Evolutionary conservation across 2,113 vertebrate genomes (phyloP).

Genomic region (Eurypyga helias): DNA sequence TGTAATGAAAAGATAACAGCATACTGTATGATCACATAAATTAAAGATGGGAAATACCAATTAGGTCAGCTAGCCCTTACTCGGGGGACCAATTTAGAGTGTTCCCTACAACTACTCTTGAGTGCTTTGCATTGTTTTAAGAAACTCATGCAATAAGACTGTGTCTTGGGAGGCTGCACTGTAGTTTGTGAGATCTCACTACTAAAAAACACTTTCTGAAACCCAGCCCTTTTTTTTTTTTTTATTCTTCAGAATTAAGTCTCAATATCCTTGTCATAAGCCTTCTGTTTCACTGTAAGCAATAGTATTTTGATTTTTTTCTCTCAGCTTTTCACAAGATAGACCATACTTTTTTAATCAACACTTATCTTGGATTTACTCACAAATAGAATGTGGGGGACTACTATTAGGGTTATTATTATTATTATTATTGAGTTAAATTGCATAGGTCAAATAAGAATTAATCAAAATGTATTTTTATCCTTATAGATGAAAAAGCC

Average conservation of each 20-base stretch:
- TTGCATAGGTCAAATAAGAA: neutral
- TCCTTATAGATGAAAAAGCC: neutral
- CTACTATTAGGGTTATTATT: neutral
- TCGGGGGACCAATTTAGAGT: conserved; percentile 41
- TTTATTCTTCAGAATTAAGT: neutral
- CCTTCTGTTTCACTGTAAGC: neutral
- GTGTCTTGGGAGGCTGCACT: neutral
- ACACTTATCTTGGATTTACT: neutral
- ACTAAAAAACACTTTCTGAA: neutral
- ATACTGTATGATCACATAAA: conserved; percentile 64
- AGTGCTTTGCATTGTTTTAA: conserved; percentile 66
- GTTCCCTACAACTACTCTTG: conserved; percentile 35
- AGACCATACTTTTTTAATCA: neutral
- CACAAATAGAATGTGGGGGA: neutral
- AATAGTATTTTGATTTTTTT: neutral
- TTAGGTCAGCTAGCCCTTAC: conserved; percentile 62
- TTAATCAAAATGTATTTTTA: neutral
- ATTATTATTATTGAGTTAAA: neutral
- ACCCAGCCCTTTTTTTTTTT: neutral
- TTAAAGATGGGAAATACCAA: conserved; percentile 68
- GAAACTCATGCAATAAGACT: neutral
- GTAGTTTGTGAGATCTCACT: neutral
- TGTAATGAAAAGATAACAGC: conserved; percentile 69
- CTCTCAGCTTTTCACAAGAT: neutral
- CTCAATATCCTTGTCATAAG: neutral